phyloP scores from a whole-genome alignment of 2,113 vertebrate species.

The Psophia crepitans region DNA sequence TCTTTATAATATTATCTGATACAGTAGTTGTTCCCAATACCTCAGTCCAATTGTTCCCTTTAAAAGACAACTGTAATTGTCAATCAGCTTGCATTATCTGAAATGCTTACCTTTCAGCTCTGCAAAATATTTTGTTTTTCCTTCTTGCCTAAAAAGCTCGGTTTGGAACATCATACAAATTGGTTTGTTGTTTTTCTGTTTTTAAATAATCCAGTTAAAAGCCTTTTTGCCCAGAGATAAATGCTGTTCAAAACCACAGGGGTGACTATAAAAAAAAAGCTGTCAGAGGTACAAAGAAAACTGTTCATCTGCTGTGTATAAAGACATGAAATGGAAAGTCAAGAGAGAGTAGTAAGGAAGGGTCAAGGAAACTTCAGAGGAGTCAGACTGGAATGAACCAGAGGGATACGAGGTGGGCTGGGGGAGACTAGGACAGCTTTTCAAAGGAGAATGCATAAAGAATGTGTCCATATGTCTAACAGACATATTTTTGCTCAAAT shows the following conservation, averaged over 20 bases:
- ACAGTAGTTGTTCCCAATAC: background rate
- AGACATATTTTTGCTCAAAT: background rate
- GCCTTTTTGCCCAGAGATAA: background rate
- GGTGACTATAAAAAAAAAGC: background rate
- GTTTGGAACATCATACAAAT: background rate
- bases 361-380: constrained; percentile 39
- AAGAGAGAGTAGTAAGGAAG: background rate
- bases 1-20: background rate
- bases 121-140: background rate
- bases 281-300: background rate
- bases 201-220: constrained; percentile 32
- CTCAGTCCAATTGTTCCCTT: background rate
- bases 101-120: background rate
- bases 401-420: background rate
- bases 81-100: background rate
- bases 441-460: background rate
- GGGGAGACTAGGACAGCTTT: background rate
- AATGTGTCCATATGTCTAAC: background rate
- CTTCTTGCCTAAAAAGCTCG: background rate
- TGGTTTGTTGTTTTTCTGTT: background rate
- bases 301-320: background rate
- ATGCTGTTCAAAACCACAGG: constrained; percentile 2
- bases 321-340: background rate
- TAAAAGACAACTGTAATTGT: background rate
- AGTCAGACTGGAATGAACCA: background rate